Evolutionary conservation across 2,797 vertebrate species (phyloP).

Genomic region (Alca torda): DNA sequence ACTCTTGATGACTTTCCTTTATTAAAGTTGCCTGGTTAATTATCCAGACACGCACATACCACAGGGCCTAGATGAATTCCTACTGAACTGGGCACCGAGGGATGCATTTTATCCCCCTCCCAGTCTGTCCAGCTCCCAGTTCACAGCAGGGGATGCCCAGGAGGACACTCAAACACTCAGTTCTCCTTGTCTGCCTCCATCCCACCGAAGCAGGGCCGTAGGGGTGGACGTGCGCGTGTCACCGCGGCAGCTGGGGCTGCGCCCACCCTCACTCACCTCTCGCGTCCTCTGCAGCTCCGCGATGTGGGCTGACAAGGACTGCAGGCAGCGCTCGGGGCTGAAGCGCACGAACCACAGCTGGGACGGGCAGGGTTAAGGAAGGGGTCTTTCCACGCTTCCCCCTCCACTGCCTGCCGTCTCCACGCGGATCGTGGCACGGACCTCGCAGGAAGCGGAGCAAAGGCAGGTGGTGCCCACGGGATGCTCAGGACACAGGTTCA

Average conservation of each 20-base stretch:
- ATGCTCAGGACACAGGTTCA: background rate
- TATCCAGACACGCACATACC: fast-evolving
- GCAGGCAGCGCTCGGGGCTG: conserved; percentile 67
- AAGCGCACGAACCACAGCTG: conserved; percentile 81
- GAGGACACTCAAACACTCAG: background rate
- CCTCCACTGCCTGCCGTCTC: fast-evolving
- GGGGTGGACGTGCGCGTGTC: fast-evolving
- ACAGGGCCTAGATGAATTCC: background rate
- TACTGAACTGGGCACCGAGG: background rate
- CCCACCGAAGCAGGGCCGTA: fast-evolving
- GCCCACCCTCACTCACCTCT: conserved; percentile 21
- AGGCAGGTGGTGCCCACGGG: background rate
- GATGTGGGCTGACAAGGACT: conserved; percentile 65
- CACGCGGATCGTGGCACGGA: fast-evolving
- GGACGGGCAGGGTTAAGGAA: background rate
- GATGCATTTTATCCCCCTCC: background rate
- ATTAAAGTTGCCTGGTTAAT: background rate
- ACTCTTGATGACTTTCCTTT: background rate
- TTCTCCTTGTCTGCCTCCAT: background rate
- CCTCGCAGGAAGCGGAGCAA: fast-evolving
- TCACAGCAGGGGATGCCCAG: background rate
- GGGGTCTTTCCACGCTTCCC: background rate
- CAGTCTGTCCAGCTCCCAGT: background rate
- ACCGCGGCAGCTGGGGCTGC: fast-evolving
- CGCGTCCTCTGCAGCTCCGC: conserved; percentile 57